A percentile compares a stretch with the other conserved stretches of the same genome.
phyloP scores from a whole-genome alignment of 1,140 invertebrate species.

The Apolygus lucorum region DNA sequence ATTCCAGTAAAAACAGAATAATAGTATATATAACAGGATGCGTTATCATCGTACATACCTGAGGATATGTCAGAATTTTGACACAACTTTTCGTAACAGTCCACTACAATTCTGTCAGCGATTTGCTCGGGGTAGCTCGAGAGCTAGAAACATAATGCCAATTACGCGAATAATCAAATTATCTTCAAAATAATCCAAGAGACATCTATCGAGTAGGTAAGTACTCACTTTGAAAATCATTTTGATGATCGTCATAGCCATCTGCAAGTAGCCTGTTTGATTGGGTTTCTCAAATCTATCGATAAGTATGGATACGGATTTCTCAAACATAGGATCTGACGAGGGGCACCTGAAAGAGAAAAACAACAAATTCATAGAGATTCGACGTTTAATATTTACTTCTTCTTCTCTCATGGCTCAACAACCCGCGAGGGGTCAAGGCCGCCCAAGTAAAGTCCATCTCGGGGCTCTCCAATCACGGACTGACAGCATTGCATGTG shows the following conservation, averaged over 20 bases:
- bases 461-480: too few species aligned
- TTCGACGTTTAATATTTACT: too few species aligned
- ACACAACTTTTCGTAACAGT: not conserved
- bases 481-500: too few species aligned
- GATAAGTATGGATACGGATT: conserved; percentile 42
- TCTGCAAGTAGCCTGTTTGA: conserved; percentile 46
- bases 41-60: too few species aligned
- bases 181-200: too few species aligned
- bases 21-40: too few species aligned
- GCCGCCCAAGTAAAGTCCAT: too few species aligned
- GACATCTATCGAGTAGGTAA: too few species aligned
- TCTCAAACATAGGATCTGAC: conserved; percentile 48
- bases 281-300: conserved; percentile 41
- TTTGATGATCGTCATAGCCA: conserved; percentile 50
- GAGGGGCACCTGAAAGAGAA: conserved; percentile 41
- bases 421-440: too few species aligned
- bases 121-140: conserved; percentile 45
- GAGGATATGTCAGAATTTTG: too few species aligned
- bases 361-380: not conserved
- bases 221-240: conserved; percentile 49
- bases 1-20: too few species aligned
- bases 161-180: not conserved
- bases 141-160: conserved; percentile 39
- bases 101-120: conserved; percentile 38
- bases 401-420: too few species aligned